These are phyloP conservation scores for Cotesia glomerata DNA, from an alignment of 1,140 invertebrate species.

Conservation along the genomic window DNA sequence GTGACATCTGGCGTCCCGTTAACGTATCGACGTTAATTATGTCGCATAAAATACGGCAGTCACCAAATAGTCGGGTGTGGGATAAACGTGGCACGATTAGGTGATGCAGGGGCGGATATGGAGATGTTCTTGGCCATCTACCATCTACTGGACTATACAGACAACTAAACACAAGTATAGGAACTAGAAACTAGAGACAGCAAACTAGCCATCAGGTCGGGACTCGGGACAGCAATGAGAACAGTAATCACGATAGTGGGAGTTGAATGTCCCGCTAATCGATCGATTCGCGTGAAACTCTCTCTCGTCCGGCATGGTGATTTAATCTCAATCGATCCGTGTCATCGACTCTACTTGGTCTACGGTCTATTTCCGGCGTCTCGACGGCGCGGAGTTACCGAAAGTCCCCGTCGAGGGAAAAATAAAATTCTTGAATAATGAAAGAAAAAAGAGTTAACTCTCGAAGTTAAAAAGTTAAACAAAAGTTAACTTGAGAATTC, in stretches of 20 bases:
- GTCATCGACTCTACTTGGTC: conserved; percentile 16
- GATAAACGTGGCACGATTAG: neutral
- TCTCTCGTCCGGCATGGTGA: conserved; percentile 15
- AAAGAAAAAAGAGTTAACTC: neutral
- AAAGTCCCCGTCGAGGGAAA: neutral
- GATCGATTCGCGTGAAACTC: conserved; percentile 13
- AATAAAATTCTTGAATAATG: neutral
- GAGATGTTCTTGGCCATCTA: no score
- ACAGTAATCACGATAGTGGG: neutral
- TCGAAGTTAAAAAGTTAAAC: neutral
- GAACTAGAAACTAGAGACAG: no score
- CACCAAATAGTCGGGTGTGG: neutral
- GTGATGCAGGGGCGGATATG: no score
- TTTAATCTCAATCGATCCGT: conserved; percentile 29
- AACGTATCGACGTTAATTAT: conserved; percentile 28
- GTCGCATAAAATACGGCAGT: conserved; percentile 20
- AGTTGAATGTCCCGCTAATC: conserved; percentile 13
- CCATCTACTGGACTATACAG: no score
- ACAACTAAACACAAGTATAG: no score
- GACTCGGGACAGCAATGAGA: no score
- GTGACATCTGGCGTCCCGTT: conserved; percentile 14
- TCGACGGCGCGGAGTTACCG: neutral
- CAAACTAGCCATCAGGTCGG: no score
- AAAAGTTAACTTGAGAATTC: neutral
- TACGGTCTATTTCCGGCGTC: conserved; percentile 13